Evolutionary conservation across 1,140 invertebrate species (phyloP).

Genomic region (Druon quercuslanigerum): DNA sequence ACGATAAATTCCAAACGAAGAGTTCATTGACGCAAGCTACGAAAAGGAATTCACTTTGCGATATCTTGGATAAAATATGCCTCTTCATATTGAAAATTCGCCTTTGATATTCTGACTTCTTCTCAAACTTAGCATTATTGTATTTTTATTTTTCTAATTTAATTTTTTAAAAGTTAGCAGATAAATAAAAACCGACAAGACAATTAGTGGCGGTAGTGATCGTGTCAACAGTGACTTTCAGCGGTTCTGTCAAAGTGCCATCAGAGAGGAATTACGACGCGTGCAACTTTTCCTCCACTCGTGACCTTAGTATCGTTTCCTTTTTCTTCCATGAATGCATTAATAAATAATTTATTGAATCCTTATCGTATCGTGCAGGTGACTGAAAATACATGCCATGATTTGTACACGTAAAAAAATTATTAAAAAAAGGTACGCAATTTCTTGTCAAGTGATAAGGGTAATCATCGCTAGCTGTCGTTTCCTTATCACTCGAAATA

Average conservation of each 20-base stretch:
- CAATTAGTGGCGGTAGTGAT: background rate
- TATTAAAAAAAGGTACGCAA: background rate
- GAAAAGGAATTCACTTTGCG: background rate
- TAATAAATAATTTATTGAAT: slow-evolving; percentile 19
- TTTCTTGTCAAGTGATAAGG: slow-evolving; percentile 26
- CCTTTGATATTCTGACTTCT: too few relatives aligned
- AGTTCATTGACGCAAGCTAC: slow-evolving; percentile 12
- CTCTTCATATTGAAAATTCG: background rate
- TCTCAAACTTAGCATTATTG: too few relatives aligned
- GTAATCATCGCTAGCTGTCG: background rate
- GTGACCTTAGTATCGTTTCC: slow-evolving; percentile 5
- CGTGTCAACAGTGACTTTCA: slow-evolving; percentile 22
- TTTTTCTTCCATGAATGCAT: slow-evolving; percentile 21
- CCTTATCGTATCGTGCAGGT: slow-evolving; percentile 3
- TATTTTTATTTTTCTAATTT: too few relatives aligned
- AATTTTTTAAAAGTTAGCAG: too few relatives aligned
- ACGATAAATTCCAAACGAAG: background rate
- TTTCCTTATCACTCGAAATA: slow-evolving; percentile 2
- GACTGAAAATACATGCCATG: slow-evolving; percentile 10
- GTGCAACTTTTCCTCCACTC: background rate
- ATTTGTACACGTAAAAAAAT: background rate
- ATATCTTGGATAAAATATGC: background rate
- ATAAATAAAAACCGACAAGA: background rate
- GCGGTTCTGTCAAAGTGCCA: slow-evolving; percentile 25
- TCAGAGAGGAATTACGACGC: background rate